These are phyloP conservation scores for Acrocephalus scirpaceus DNA, from an alignment of 2,797 vertebrate species.

Conservation along the genomic window DNA sequence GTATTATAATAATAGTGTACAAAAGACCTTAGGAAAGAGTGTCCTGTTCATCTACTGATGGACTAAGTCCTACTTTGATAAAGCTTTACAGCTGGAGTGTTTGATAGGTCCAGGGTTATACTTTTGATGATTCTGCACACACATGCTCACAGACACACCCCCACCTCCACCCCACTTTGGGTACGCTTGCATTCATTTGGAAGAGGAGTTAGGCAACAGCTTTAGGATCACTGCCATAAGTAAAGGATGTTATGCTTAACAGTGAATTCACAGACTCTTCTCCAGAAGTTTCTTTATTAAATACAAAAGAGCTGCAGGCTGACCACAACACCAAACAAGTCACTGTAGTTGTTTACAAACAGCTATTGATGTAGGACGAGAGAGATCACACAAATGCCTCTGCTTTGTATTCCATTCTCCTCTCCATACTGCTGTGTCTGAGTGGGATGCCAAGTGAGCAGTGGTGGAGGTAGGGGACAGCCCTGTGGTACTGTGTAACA, in stretches of 20 bases:
- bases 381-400: conserved; percentile 26
- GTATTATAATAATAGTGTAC: background rate
- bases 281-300: conserved; percentile 69
- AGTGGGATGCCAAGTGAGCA: conserved; percentile 18
- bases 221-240: background rate
- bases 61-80: background rate
- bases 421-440: conserved; percentile 18
- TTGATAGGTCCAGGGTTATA: background rate
- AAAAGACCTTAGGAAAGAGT: background rate
- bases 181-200: background rate
- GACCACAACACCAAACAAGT: conserved; percentile 39
- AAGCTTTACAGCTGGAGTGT: background rate
- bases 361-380: background rate
- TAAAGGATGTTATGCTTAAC: background rate
- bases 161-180: background rate
- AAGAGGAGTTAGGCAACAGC: background rate
- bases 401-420: conserved; percentile 39
- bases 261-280: conserved; percentile 61
- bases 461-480: conserved; percentile 22
- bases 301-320: conserved; percentile 42
- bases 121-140: background rate
- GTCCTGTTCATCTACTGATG: background rate
- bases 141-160: background rate
- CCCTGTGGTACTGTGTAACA: conserved; percentile 7
- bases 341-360: conserved; percentile 21